These are phyloP conservation scores for Ardeotis arabs DNA, from an alignment of 2,113 vertebrate genomes.

Conservation along the genomic window DNA sequence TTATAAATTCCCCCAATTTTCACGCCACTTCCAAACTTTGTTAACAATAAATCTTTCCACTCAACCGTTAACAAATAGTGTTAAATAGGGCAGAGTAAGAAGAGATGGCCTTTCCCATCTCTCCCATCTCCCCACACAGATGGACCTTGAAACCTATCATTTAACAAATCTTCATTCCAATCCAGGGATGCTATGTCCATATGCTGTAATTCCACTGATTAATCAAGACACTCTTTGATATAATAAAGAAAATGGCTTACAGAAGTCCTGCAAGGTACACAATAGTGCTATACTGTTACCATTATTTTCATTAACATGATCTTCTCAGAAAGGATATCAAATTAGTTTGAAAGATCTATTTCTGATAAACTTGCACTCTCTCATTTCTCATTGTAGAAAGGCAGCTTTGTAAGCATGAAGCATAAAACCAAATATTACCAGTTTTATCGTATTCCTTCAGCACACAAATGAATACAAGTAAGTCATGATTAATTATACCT, in stretches of 20 bases:
- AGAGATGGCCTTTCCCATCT: background rate
- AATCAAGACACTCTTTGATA: background rate
- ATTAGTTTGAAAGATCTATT: background rate
- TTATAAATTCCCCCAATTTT: background rate
- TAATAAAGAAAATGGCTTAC: background rate
- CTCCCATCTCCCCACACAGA: background rate
- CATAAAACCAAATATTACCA: background rate
- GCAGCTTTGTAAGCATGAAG: background rate
- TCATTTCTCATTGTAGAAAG: background rate
- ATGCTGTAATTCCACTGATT: background rate
- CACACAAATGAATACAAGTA: background rate
- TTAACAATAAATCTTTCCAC: background rate
- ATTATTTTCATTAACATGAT: background rate
- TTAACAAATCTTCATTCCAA: background rate
- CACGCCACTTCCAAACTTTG: background rate
- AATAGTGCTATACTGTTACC: background rate
- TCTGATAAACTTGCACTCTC: background rate
- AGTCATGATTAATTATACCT: background rate
- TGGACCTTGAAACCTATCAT: background rate
- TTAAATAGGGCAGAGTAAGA: background rate
- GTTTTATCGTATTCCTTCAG: background rate
- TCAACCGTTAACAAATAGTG: background rate
- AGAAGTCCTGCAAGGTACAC: background rate
- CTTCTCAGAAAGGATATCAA: background rate
- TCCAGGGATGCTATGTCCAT: background rate